A percentile compares a stretch with the other conserved stretches of the same genome.
These are phyloP conservation scores for Caradrina clavipalpis DNA, from an alignment of 2,888 invertebrate species.

Conservation along the genomic window DNA sequence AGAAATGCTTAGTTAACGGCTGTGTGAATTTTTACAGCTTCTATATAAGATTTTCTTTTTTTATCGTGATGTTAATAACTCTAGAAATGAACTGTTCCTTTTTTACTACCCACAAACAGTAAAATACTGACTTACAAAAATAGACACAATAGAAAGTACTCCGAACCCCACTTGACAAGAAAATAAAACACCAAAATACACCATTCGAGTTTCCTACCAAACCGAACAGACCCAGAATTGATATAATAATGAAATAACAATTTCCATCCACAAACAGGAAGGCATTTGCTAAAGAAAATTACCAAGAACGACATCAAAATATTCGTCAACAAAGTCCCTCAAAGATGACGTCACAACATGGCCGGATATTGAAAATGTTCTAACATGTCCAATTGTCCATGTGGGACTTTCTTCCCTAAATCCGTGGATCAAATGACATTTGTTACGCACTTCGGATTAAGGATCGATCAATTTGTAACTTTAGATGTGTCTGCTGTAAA, in stretches of 20 bases:
- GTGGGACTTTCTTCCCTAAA: slow-evolving; percentile 33
- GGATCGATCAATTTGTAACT: slow-evolving; percentile 55
- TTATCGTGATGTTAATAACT: no score
- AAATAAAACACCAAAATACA: slow-evolving; percentile 15
- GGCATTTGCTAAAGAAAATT: slow-evolving; percentile 55
- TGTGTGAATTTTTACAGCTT: no score
- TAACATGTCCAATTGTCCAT: slow-evolving; percentile 38
- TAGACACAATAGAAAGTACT: not conserved
- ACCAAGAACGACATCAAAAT: slow-evolving; percentile 49
- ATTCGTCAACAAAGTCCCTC: slow-evolving; percentile 40
- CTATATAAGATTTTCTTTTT: no score
- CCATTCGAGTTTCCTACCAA: slow-evolving; percentile 1
- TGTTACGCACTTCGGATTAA: slow-evolving; percentile 34
- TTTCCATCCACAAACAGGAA: slow-evolving; percentile 54
- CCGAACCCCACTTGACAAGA: not conserved
- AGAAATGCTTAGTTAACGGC: no score
- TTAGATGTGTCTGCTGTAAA: slow-evolving; percentile 25
- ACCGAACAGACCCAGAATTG: slow-evolving; percentile 16
- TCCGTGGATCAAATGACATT: slow-evolving; percentile 48
- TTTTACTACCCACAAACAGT: no score
- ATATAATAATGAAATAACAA: slow-evolving; percentile 54
- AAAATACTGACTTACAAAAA: not conserved
- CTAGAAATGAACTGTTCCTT: no score
- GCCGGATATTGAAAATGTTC: slow-evolving; percentile 64
- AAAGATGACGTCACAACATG: slow-evolving; percentile 44